Base-by-base conservation (phyloP, 2,113 vertebrate species). In the Tiliqua scincoides region DNA sequence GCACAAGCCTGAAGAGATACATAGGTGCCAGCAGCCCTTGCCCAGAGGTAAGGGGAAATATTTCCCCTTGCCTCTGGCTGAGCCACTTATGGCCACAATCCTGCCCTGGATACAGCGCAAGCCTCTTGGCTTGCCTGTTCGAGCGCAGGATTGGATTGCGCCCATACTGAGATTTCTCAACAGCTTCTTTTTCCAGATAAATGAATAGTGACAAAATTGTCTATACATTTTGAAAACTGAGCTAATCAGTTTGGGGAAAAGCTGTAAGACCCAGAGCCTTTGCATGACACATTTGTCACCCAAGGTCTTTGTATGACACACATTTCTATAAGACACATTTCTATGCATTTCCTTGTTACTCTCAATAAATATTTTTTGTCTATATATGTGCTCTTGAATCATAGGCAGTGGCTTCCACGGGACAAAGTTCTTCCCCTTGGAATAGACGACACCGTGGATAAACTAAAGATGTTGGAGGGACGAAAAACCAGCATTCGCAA, bases 401-500 rank as follows among this genome's bases (percentile, higher is more conserved):
- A 76, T 87, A 99, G 98, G 98, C 98, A 99, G 95, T 99, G 99
- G 99, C 97, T 99, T 75, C 98, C 98, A 0, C 96, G 97, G 40
- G 97, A 98, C 91, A 99, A 99, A 92, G 97, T 99, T 85, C 96
- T 97, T 17, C 98, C 98, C 9, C 87, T 99, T 35, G 98, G 98
- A 0, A 93, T 97, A 67, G 98, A 99, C 3, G 98, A 99, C 92
- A 99, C 98, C 0, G 97, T 98, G 68, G 99, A 99, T 96, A 99
- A 99, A 93, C 95, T 99, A 83, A 98, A 99, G 89, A 98, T 99
- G 94, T 95, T 99, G 96, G 99, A 99, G 94, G 99, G 98, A 17
- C 97, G 98, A 61, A 99, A 99, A 94, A 97, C 97, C 92, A 99
- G 98, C 96, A 98, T 99, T 95, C 98, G 99, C 90, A 99, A 99